Evolutionary conservation across 2,113 vertebrate genomes (phyloP), one percentile per base, ranked within the genome.

Genomic region (Trematomus loennbergii): DNA sequence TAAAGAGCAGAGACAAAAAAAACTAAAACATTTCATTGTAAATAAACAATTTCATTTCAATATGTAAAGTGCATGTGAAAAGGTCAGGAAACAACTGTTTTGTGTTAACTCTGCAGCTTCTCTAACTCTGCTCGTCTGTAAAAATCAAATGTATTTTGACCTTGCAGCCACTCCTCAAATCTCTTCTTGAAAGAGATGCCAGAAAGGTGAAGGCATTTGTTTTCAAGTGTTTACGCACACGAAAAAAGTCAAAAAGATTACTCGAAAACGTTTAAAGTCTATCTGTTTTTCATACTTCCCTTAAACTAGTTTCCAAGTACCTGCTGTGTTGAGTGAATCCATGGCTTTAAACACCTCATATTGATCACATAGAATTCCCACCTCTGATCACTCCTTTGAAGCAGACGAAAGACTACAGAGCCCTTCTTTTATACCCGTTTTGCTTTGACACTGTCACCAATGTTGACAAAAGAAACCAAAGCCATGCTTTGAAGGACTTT

Each of bases 391-490:
- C 49, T n/a, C 22, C 75, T 77, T 61, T 79, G 63, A 66, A 45
- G 46, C 58, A 8, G 22, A 46, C 13, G 54, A 72, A 45, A 54
- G 59, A 52, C 55, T 13, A 62, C 67, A 29, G 22, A 1, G 52
- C 25, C 25, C 11, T 12, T 53, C 74, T 79, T 64, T 80, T 70
- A 77, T 55, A 15, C n/a, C 36, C 75, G 29, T 49, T 73, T 82
- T 36, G 16, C 60, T 79, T 74, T 82, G 58, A 77, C 72, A 58
- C 25, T 49, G 62, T 80, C 74, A 72, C 76, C 72, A 17, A 1
- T 67, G 69, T 73, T 83, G 81, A 88, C 68, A 61, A 58, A 71
- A 59, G 72, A 86, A 79, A 81, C 72, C 81, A 61, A 82, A 87
- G 48, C 33, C 45, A 1, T 12, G 54, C 16, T 72, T 63, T 72